Evolutionary conservation across 2,888 invertebrate species (phyloP), one percentile per base, ranked within the genome.

Genomic region (Erannis defoliaria): DNA sequence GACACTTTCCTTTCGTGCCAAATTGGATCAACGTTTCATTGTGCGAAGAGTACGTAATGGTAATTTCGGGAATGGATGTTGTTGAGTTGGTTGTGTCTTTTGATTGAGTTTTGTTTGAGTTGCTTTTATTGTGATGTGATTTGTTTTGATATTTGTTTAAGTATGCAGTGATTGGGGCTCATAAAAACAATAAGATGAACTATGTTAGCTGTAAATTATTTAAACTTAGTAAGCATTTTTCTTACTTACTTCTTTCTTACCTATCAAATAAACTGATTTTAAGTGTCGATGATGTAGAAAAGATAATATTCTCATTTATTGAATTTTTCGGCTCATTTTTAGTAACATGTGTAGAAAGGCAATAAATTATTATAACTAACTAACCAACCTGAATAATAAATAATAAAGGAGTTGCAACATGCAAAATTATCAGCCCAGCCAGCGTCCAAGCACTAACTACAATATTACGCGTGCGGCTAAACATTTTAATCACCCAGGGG

Each of bases 1-100:
- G 88, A 86, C 85, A 84, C 81, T 85, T 86, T 86, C 87, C 83
- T 83, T 83, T 79, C 74, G 78, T 77, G 79, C 78, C 82, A 84
- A 89, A 89, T 89, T 88, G 87, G 83, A 89, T 89, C 88, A 88
- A 83, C 82, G 80, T 78, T 81, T 81, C 83, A 85, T 71, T 71
- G 71, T 86, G 84, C 77, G 77, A 65, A 62, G 73, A 69, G 75
- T 74, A 73, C 78, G 80, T 81, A 84, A 86, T 85, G 85, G 82
- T 86, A 85, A 87, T 86, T 77, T 75, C 45, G 72, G 64, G 69
- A 76, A 75, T 75, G 74, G 76, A 74, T 76, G 70, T 79, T 70
- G 64, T 55, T 62, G 67, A 64, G 68, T 68, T 70, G 66, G 85
- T 85, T 84, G 76, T 75, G 68, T 70, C 80, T 80, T 72, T 78